Base-by-base conservation (phyloP, 2,888 invertebrate species). In the Willowsia nigromaculata region DNA sequence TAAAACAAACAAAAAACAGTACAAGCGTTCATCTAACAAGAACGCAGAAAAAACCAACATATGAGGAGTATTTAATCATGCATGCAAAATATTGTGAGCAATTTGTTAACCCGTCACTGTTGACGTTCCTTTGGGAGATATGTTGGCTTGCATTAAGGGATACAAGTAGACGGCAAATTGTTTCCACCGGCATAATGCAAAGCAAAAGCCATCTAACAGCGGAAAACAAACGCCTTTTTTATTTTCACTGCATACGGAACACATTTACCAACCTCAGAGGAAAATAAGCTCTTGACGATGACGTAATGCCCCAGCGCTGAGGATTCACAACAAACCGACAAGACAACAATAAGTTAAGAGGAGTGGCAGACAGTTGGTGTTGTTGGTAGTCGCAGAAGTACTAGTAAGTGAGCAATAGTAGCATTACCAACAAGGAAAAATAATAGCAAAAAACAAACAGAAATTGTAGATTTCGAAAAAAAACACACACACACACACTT, bases 71-170 rank as follows among this genome's bases (percentile, higher is more conserved):
- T 86, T 86, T 86, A 86, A 86, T 86, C 86, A 86, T 86, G 86
- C 86, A 86, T 86, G 86, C 80, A 56, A 86, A 86, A 86, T 86
- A 85, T 80, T 86, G 80, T 68, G 68, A 80, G 80, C 86, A 86
- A 86, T 86, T 86, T 86, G 86, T 86, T 86, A 78, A 30, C 80
- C 78, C 86, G 86, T 86, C 86, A 86, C 78, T 68, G 86, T 80
- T 47, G 80, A 80, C 80, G 68, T 68, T 86, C 86, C 86, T 80
- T 50, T 65, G 50, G 80, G 86, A 53, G 53, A 80, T 68, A 65
- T 43, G 56, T 71, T 37, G 30, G 76, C 25, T 62, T 76, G 43
- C 30, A 43, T 76, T 53, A 76, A 76, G 62, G 47, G 40, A 76
- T 76, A 74, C 37, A 25, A 25, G 13, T 59, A 85, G 71, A 84